A percentile compares a stretch with the other conserved stretches of the same genome.
These are phyloP conservation scores for Psittacula derbiana DNA, from an alignment of 2,797 vertebrate species.

Conservation along the genomic window DNA sequence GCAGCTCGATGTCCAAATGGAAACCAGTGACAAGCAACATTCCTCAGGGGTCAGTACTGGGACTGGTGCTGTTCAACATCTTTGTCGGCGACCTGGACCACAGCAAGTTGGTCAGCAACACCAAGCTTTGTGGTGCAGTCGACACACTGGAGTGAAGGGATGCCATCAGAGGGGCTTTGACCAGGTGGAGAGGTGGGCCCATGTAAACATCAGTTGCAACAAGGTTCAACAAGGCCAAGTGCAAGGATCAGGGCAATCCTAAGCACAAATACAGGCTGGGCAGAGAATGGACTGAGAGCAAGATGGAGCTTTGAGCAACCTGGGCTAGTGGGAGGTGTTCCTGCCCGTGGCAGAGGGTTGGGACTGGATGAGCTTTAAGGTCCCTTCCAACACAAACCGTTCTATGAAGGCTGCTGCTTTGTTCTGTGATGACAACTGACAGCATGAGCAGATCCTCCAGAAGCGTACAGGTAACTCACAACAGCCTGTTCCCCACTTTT, in stretches of 20 bases:
- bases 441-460: background rate
- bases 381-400: background rate
- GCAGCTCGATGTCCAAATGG: background rate
- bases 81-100: background rate
- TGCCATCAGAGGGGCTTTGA: background rate
- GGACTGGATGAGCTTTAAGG: background rate
- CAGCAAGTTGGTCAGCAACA: background rate
- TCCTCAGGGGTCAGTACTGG: background rate
- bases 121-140: background rate
- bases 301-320: background rate
- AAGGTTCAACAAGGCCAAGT: background rate
- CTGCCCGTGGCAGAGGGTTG: background rate
- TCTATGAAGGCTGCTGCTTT: background rate
- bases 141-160: background rate
- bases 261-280: background rate
- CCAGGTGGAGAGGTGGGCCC: background rate
- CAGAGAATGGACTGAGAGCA: background rate
- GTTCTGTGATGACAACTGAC: background rate
- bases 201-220: background rate
- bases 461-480: background rate
- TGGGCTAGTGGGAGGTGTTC: background rate
- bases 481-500: background rate
- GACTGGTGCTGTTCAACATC: background rate
- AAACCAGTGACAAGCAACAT: background rate
- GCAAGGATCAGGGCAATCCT: background rate